These are phyloP conservation scores for Tenthredo distinguenda DNA, from an alignment of 2,888 invertebrate species.

Conservation along the genomic window DNA sequence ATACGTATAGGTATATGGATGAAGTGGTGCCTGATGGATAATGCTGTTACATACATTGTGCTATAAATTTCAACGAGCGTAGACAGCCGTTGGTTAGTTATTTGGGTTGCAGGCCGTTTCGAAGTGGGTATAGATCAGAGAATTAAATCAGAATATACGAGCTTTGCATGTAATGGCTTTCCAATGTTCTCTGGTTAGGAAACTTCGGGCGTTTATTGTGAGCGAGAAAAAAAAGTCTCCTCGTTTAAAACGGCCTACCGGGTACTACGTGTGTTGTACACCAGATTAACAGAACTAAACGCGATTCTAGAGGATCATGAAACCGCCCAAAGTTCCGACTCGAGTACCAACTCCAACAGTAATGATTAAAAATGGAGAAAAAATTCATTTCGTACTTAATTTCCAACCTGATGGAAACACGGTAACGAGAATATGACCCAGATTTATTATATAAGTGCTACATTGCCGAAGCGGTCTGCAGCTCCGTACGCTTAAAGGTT, in stretches of 20 bases:
- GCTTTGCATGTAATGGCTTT: slow-evolving; percentile 69
- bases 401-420: background rate
- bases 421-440: slow-evolving; percentile 32
- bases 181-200: slow-evolving; percentile 65
- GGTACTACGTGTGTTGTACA: background rate
- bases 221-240: background rate
- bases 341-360: background rate
- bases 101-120: slow-evolving; percentile 22
- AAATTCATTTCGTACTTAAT: slow-evolving; percentile 27
- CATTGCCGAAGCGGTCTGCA: background rate
- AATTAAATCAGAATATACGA: slow-evolving; percentile 50
- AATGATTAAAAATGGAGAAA: background rate
- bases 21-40: slow-evolving; percentile 33
- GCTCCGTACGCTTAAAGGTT: background rate
- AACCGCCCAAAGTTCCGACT: background rate
- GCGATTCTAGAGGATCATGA: background rate
- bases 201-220: slow-evolving; percentile 5
- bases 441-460: slow-evolving; percentile 3
- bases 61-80: slow-evolving; percentile 29
- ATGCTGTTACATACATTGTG: slow-evolving; percentile 21
- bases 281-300: background rate
- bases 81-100: slow-evolving; percentile 50
- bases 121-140: slow-evolving; percentile 31
- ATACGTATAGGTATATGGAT: background rate
- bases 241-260: background rate